Base-by-base conservation (phyloP, 2,888 invertebrate genomes). In the Platycnemis pennipes region DNA sequence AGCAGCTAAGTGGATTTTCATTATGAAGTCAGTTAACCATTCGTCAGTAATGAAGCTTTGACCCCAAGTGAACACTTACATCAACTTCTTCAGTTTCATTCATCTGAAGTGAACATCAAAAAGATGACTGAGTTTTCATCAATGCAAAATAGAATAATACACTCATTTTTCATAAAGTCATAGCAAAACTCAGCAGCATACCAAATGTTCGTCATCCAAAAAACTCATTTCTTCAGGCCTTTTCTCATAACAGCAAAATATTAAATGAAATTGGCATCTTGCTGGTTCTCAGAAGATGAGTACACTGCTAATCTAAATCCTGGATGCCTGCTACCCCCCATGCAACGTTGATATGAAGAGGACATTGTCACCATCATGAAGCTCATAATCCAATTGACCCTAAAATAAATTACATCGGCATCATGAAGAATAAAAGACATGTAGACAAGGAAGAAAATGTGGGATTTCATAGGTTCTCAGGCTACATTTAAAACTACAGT, bases 291-390 rank as follows among this genome's bases (percentile, higher is more conserved):
- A n/a, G n/a, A n/a, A n/a, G n/a, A n/a, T n/a, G n/a, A n/a, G n/a
- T n/a, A n/a, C n/a, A n/a, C n/a, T n/a, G n/a, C n/a, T n/a, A n/a
- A n/a, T n/a, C n/a, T n/a, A n/a, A n/a, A 77, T 37, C 11, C 37
- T 37, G 77, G 37, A 37, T 37, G 49, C 11, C 19, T 37, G 94
- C 97, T 97, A 98, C 95, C 98, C 98, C 2, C 98, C 98, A 96
- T 98, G 98, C 77, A 98, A 96, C 0, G 98, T 98, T 0, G 98
- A 98, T 96, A 98, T 98, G 95, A 98, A 98, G 95, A 98, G 97
- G 87, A 98, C 97, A n/a, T 96, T 97, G 96, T 98, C 98, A 85
- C 97, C 97, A 2, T 97, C 96, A 95, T 98, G 97, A 53, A 98
- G 95, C 95, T 97, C 97, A 96, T 98, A 98, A 11, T 98, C 97